A percentile compares a stretch with the other conserved stretches of the same genome.
phyloP scores from a whole-genome alignment of 2,888 invertebrate species.

The Eilema caniola region DNA sequence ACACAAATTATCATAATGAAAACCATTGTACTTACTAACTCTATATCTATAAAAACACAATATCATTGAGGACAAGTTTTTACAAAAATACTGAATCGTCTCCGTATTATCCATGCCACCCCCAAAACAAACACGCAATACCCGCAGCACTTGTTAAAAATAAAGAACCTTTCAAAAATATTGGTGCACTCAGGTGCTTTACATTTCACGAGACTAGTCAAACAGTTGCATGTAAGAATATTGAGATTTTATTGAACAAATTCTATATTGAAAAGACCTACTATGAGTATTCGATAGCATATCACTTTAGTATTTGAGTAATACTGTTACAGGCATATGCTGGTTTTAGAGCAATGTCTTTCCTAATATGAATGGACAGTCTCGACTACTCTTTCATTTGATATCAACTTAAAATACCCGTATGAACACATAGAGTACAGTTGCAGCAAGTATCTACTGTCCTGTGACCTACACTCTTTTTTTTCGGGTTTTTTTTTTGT shows the following conservation, averaged over 20 bases:
- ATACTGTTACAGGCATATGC: not conserved
- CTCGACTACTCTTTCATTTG: no score
- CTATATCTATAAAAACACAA: not conserved
- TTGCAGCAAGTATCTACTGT: no score
- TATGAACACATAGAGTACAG: no score
- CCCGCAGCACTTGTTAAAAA: slow-evolving; percentile 23
- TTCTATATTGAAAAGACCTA: slow-evolving; percentile 56
- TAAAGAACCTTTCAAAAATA: slow-evolving; percentile 64
- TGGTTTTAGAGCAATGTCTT: not conserved
- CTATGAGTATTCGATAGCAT: slow-evolving; percentile 25
- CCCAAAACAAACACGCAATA: slow-evolving; percentile 16
- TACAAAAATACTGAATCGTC: not conserved
- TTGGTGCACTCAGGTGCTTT: slow-evolving; percentile 56
- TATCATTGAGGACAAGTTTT: not conserved
- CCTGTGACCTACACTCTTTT: no score
- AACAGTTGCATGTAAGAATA: slow-evolving; percentile 64
- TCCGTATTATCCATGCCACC: not conserved
- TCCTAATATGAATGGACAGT: no score
- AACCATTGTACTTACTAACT: no score
- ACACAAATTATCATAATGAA: no score
- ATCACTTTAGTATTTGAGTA: slow-evolving; percentile 17
- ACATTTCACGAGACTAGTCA: slow-evolving; percentile 59
- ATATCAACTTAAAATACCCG: no score
- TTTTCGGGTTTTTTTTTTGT: no score
- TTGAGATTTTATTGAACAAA: slow-evolving; percentile 69